Evolutionary conservation across 2,888 invertebrate genomes (phyloP).

Genomic region (Crocallis elinguaria): DNA sequence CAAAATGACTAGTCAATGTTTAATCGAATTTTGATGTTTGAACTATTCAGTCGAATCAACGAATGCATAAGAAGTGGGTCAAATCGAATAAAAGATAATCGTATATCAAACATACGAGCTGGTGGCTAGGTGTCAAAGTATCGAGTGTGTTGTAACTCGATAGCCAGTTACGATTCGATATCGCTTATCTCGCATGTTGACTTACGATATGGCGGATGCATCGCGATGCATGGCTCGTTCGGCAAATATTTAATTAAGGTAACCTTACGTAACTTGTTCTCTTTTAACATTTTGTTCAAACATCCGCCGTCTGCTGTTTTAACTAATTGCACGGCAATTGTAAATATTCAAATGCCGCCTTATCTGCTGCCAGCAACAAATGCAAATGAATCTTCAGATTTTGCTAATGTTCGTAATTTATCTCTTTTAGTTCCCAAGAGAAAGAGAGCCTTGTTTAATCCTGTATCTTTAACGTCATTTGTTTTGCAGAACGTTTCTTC

Average conservation of each 20-base stretch:
- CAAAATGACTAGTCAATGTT: neutral
- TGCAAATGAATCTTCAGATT: conserved; percentile 24
- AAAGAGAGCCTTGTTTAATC: conserved; percentile 2
- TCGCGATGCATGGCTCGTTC: conserved; percentile 68
- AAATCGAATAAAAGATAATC: conserved; percentile 60
- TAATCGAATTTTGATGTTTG: conserved; percentile 17
- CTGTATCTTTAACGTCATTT: conserved; percentile 1
- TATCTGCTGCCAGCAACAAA: conserved; percentile 15
- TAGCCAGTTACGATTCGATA: conserved; percentile 73
- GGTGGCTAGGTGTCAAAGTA: conserved; percentile 72
- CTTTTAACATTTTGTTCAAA: conserved; percentile 23
- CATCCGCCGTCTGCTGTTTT: conserved; percentile 30
- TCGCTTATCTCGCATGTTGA: conserved; percentile 68
- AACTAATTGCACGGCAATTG: conserved; percentile 18
- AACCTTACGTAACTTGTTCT: conserved; percentile 41
- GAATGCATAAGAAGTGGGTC: conserved; percentile 54
- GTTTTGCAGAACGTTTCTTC: conserved; percentile 3
- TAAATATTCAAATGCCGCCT: conserved; percentile 10
- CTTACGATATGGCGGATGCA: conserved; percentile 68
- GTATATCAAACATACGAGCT: conserved; percentile 56
- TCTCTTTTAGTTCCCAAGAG: neutral
- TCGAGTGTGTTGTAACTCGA: conserved; percentile 74
- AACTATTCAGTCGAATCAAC: conserved; percentile 5
- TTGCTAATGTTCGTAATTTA: conserved; percentile 12
- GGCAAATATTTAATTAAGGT: conserved; percentile 68